These are phyloP conservation scores for Jordanella pulchra DNA, from an alignment of 2,797 vertebrate genomes.

Conservation along the genomic window DNA sequence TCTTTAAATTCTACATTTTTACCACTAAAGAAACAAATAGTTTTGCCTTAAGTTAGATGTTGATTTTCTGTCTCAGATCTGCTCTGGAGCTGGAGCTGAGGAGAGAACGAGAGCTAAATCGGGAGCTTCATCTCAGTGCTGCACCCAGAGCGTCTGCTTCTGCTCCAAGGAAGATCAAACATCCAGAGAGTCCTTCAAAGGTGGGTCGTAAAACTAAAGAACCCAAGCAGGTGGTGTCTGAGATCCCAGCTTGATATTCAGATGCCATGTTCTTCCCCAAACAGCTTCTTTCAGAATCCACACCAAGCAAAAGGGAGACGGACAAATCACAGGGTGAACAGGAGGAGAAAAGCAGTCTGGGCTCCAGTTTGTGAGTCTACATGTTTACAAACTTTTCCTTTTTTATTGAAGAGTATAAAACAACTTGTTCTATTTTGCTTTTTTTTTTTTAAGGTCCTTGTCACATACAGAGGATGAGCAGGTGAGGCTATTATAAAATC, in stretches of 20 bases:
- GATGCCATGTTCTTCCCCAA: not conserved
- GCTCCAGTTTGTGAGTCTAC: slow-evolving; percentile 78
- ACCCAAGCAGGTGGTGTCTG: fast-evolving
- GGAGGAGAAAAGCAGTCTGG: slow-evolving; percentile 76
- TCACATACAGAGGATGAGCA: slow-evolving; percentile 74
- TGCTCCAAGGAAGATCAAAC: slow-evolving; percentile 58
- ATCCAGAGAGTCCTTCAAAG: slow-evolving; percentile 43
- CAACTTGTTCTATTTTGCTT: not conserved
- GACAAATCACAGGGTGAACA: slow-evolving; percentile 49
- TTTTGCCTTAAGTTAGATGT: no score
- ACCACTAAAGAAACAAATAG: not conserved
- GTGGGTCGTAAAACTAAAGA: slow-evolving; percentile 19
- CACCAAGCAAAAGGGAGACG: slow-evolving; percentile 75
- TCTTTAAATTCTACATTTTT: not conserved
- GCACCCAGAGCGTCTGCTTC: slow-evolving; percentile 44
- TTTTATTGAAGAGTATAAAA: not conserved
- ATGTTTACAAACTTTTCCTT: not conserved
- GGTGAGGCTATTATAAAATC: slow-evolving; percentile 55
- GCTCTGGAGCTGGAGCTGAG: slow-evolving; percentile 85
- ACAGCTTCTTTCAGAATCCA: slow-evolving; percentile 58
- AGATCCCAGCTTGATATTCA: fast-evolving
- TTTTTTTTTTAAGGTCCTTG: slow-evolving; percentile 64
- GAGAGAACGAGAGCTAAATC: slow-evolving; percentile 77
- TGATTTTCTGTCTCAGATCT: slow-evolving; percentile 65
- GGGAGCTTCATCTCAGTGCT: slow-evolving; percentile 42